Evolutionary conservation across 35 echinoderm and acorn worm species (phyloP), one percentile per base, ranked within the genome.

Genomic region (Patiria miniata): DNA sequence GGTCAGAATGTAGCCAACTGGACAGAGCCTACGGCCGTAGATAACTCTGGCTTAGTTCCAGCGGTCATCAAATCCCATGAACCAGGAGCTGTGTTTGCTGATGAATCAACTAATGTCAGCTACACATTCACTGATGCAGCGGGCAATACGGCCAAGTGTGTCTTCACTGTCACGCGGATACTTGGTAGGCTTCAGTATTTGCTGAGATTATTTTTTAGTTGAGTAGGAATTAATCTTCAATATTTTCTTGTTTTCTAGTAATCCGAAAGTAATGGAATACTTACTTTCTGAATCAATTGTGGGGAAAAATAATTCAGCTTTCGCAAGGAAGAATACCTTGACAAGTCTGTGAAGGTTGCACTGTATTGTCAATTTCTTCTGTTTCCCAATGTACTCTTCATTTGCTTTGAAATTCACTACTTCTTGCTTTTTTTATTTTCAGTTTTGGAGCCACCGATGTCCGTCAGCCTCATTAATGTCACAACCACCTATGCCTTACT

Each of bases 71-170:
- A 73, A 73, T 73, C 65, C 2, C 65, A 73, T 30, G 65, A 73
- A 73, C 78, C 86, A 81, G 86, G 86, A 59, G 77, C 78, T 57
- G 7, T 58, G 2, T 88, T 88, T 52, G 12, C 19, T 59, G 30
- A 81, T 88, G 86, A 77, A 30, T 80, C 78, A 32, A 88, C 76
- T 16, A 44, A 56, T 29, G 86, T 88, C 79, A 81, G 10, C 44
- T 88, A 88, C 51, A 81, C 76, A 16, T 88, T 88, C 86, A 79
- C 44, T 81, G 86, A 88, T 60, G 77, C 10, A 36, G 17, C 76
- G 2, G 78, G 86, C 34, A 88, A 88, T 37, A 19, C 30, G 40
- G 86, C 86, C 19, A 36, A 40, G 28, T 88, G 86, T 61, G 18
- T 52, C n/a, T 88, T 88, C 39, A 81, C 15, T 81, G 77, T 88